A percentile compares a stretch with the other conserved stretches of the same genome.
These are phyloP conservation scores for Manis pentadactyla DNA, from an alignment of 2,797 vertebrate species.

Conservation along the genomic window DNA sequence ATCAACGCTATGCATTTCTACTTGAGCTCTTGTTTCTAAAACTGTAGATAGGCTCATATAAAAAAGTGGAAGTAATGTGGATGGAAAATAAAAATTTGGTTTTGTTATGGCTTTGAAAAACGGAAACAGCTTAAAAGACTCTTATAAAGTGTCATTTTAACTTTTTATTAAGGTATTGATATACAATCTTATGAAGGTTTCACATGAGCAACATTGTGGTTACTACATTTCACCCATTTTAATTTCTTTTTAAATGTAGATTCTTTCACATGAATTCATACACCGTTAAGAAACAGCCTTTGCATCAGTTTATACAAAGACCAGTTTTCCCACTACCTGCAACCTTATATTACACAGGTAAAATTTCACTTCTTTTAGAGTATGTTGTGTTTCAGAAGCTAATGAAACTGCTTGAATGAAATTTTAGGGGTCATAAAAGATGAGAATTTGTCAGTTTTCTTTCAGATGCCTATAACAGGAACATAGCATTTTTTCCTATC, in stretches of 20 bases:
- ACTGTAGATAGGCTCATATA: background rate
- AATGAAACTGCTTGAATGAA: background rate
- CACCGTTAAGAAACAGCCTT: constrained; percentile 55
- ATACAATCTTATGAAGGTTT: too few species aligned
- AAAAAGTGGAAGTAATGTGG: constrained; percentile 4
- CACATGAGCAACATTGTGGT: too few species aligned
- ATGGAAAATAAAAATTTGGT: constrained; percentile 34
- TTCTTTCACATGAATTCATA: constrained; percentile 61
- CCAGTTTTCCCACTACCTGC: constrained; percentile 34
- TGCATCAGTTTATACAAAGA: constrained; percentile 74
- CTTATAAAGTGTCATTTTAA: constrained; percentile 5
- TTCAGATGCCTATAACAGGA: constrained; percentile 1
- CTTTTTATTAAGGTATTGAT: constrained; percentile 52
- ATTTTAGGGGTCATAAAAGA: constrained; percentile 6
- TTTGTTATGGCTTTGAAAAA: constrained; percentile 51
- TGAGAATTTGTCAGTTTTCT: constrained; percentile 30
- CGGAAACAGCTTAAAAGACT: constrained; percentile 55
- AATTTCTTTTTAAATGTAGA: constrained; percentile 75
- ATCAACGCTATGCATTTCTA: background rate
- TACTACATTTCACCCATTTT: background rate
- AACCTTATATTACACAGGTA: constrained; percentile 78
- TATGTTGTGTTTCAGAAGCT: background rate
- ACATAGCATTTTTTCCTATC: background rate
- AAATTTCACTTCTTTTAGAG: constrained; percentile 43
- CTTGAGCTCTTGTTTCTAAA: constrained; percentile 13